A percentile compares a stretch with the other conserved stretches of the same genome.
Conservation (phyloP, 2,797 vertebrate genomes). For the Mormyrops boulengeri region DNA sequence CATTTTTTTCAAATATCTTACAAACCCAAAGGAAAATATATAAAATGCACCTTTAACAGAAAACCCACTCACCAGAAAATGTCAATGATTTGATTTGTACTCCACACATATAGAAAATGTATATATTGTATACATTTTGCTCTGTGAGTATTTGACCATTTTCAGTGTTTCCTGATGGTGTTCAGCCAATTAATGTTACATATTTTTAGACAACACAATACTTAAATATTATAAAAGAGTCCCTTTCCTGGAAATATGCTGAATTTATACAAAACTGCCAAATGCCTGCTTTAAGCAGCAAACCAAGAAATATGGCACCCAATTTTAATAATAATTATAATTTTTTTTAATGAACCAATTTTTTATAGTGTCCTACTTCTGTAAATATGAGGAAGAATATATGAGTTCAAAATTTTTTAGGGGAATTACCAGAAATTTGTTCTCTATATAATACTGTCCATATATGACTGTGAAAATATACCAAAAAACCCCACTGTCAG, state of each 20-base stretch:
- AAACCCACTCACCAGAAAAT: neutral
- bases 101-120: neutral
- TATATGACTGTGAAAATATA: neutral
- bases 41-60: neutral
- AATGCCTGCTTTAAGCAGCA: neutral
- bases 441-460: neutral
- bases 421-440: neutral
- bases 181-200: neutral
- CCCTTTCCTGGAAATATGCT: neutral
- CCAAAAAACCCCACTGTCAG: neutral
- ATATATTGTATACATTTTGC: neutral
- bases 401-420: neutral
- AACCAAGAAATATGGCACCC: neutral
- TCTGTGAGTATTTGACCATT: neutral
- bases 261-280: neutral
- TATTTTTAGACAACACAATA: neutral
- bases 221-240: neutral
- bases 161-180: neutral
- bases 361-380: neutral
- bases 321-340: neutral
- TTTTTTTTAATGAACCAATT: neutral
- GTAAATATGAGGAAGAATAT: neutral
- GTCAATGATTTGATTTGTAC: neutral
- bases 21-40: neutral
- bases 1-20: neutral